Evolutionary conservation across 1,140 invertebrate genomes (phyloP).

Genomic region (Macrobrachium rosenbergii): DNA sequence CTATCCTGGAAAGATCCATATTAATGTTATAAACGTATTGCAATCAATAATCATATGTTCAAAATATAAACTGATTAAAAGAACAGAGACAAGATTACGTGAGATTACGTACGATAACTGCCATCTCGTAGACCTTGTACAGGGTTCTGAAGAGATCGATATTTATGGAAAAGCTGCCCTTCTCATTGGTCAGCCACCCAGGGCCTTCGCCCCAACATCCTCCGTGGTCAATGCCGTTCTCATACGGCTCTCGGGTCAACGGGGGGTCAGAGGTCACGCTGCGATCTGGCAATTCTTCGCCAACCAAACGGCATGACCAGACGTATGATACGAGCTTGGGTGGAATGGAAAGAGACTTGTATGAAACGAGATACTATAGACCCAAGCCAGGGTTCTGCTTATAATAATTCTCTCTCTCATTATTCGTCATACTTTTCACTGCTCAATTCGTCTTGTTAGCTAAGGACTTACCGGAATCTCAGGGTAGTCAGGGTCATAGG

Average conservation of each 20-base stretch:
- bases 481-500: conserved; percentile 53
- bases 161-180: not conserved
- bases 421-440: no score
- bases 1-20: no score
- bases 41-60: no score
- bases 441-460: no score
- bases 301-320: conserved; percentile 32
- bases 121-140: conserved; percentile 27
- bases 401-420: no score
- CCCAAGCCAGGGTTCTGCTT: no score
- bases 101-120: conserved; percentile 31
- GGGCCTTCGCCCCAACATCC: conserved; percentile 56
- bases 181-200: conserved; percentile 27
- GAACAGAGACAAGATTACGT: not conserved
- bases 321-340: conserved; percentile 2
- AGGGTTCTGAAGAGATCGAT: conserved; percentile 34
- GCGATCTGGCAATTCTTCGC: conserved; percentile 9
- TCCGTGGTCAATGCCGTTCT: not conserved
- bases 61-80: not conserved
- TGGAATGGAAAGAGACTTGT: no score
- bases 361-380: not conserved
- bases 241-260: conserved; percentile 10
- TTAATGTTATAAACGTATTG: no score
- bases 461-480: conserved; percentile 34
- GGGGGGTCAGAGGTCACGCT: conserved; percentile 36